These are phyloP conservation scores for Protodeltote pygarga DNA, from an alignment of 2,888 invertebrate genomes.

Conservation along the genomic window DNA sequence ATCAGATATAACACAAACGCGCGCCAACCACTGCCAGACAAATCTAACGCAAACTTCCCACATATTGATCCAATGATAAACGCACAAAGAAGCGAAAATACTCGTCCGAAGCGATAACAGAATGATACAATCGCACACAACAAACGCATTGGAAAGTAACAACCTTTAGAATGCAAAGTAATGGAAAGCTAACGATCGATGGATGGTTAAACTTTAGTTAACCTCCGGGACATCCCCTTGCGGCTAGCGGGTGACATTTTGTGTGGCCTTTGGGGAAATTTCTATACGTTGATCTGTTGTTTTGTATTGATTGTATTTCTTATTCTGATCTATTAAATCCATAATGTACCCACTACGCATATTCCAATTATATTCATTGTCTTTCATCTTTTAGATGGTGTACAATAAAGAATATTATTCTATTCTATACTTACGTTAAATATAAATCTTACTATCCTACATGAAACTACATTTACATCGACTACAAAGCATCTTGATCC, in stretches of 20 bases:
- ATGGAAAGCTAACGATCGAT: constrained; percentile 64
- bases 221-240: constrained; percentile 49
- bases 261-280: constrained; percentile 39
- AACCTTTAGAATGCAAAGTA: constrained; percentile 70
- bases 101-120: constrained; percentile 63
- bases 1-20: constrained; percentile 8
- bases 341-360: too few relatives aligned
- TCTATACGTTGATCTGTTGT: constrained; percentile 47
- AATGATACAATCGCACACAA: constrained; percentile 63
- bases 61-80: constrained; percentile 62
- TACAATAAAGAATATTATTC: too few relatives aligned
- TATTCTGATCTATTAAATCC: too few relatives aligned
- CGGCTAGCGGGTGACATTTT: constrained; percentile 41
- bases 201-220: constrained; percentile 54
- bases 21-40: constrained; percentile 22
- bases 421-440: too few relatives aligned
- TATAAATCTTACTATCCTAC: too few relatives aligned
- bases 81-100: constrained; percentile 71
- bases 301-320: constrained; percentile 46
- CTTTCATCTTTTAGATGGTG: too few relatives aligned
- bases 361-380: too few relatives aligned
- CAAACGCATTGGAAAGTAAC: constrained; percentile 72
- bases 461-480: too few relatives aligned
- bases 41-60: constrained; percentile 59
- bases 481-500: too few relatives aligned